Evolutionary conservation across 1,140 invertebrate species (phyloP), one percentile per base, ranked within the genome.

Genomic region (Drosophila carrolli): DNA sequence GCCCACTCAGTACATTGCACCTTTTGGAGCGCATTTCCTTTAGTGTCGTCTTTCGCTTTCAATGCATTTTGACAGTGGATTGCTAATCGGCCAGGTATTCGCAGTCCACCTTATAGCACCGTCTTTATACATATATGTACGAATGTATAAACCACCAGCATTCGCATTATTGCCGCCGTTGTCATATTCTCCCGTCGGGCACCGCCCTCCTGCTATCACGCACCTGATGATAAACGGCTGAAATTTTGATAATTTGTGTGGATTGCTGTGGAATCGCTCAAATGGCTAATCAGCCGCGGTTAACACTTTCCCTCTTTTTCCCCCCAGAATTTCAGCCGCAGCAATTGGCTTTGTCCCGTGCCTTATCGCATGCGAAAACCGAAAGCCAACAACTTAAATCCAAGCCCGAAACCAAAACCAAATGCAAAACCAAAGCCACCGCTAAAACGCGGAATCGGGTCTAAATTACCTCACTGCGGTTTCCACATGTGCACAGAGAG

Each of bases 11-110:
- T 89, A 51, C 83, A 89, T 89, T 88, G 83, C 83, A 88, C 83
- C 83, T 70, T 83, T 88, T 72, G 78, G 65, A 59, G 56, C 75
- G 29, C 67, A 63, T 82, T 78, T 54, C 75, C 65, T 50, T 67
- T 72, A 48, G 38, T 59, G 48, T 65, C 47, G 71, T 81, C 78
- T 85, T 84, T 86, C 82, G 82, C 75, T 85, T 85, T 85, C 82
- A 56, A 71, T 85, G 82, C 83, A 75, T 88, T 86, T 83, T 86
- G 83, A 86, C 83, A 86, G 79, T 59, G 75, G 58, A 80, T 88
- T 83, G 83, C 84, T 88, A 88, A 88, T 88, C 83, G 80, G 51
- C 53, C 67, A 66, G 72, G 83, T 60, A 88, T 86, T 88, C 72
- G 62, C 83, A 41, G 40, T 43, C 14, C 56, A 38, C 44, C 47